These are phyloP conservation scores for Drymonia ruficornis DNA, from an alignment of 2,888 invertebrate species.

Conservation along the genomic window DNA sequence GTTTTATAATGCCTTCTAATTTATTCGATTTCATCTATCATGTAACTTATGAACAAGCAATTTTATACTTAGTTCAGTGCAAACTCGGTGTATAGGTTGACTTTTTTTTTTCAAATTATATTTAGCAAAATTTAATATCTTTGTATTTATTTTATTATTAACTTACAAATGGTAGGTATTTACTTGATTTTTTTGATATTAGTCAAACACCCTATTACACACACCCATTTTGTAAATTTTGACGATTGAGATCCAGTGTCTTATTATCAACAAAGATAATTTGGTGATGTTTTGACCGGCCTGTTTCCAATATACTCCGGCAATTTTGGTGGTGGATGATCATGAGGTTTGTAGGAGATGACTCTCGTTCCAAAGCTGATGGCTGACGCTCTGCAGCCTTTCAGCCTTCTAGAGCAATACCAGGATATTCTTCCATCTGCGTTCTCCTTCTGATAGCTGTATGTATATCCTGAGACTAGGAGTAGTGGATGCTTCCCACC, in stretches of 20 bases:
- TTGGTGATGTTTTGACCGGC: not conserved
- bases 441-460: slow-evolving; percentile 76
- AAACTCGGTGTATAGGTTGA: too few species aligned
- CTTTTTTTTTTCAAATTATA: too few species aligned
- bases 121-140: too few species aligned
- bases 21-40: too few species aligned
- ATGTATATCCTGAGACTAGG: slow-evolving; percentile 68
- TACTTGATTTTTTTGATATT: too few species aligned
- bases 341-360: slow-evolving; percentile 59
- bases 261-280: not conserved
- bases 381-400: slow-evolving; percentile 73
- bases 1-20: too few species aligned
- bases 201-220: too few species aligned
- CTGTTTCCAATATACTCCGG: slow-evolving; percentile 11
- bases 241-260: not conserved
- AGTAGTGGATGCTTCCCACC: slow-evolving; percentile 76
- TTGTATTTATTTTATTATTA: too few species aligned
- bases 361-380: slow-evolving; percentile 64
- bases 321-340: slow-evolving; percentile 64
- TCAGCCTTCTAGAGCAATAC: slow-evolving; percentile 76
- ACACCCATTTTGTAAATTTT: too few species aligned
- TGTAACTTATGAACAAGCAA: too few species aligned
- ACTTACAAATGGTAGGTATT: too few species aligned
- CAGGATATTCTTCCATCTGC: slow-evolving; percentile 74
- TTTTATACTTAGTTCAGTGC: too few species aligned